phyloP scores from a whole-genome alignment of 2,113 vertebrate genomes.

The Colius striatus region DNA sequence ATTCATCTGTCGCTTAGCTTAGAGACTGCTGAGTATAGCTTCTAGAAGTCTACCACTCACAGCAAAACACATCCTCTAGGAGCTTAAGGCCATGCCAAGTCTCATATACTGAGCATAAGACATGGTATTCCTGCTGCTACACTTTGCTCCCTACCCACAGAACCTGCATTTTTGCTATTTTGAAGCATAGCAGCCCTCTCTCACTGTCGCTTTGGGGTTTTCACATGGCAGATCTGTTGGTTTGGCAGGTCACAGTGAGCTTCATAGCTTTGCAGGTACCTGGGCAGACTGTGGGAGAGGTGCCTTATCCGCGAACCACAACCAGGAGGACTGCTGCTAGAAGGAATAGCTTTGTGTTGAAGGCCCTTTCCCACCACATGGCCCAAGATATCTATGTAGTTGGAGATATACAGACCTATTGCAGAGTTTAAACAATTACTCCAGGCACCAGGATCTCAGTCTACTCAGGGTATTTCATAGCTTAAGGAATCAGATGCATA shows the following conservation, averaged over 20 bases:
- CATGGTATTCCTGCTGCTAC: neutral
- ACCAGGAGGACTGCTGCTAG: neutral
- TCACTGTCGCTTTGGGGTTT: neutral
- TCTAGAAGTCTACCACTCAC: neutral
- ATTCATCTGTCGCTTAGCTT: slow-evolving; percentile 9
- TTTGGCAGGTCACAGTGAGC: neutral
- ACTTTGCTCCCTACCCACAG: neutral
- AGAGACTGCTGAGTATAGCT: neutral
- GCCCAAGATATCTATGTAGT: neutral
- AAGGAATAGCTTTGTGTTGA: neutral
- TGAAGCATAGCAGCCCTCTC: neutral
- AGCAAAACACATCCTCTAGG: neutral
- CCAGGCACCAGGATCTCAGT: neutral
- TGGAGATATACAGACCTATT: neutral
- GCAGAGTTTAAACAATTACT: neutral
- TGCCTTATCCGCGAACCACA: neutral
- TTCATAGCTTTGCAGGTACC: neutral
- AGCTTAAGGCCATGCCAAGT: neutral
- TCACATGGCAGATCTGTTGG: neutral
- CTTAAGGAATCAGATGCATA: neutral
- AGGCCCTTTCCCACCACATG: neutral
- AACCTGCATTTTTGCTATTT: neutral
- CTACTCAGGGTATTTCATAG: neutral
- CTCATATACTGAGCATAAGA: neutral
- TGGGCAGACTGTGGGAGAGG: neutral